phyloP scores from a whole-genome alignment of 2,797 vertebrate genomes.

The Poecilia wingei region DNA sequence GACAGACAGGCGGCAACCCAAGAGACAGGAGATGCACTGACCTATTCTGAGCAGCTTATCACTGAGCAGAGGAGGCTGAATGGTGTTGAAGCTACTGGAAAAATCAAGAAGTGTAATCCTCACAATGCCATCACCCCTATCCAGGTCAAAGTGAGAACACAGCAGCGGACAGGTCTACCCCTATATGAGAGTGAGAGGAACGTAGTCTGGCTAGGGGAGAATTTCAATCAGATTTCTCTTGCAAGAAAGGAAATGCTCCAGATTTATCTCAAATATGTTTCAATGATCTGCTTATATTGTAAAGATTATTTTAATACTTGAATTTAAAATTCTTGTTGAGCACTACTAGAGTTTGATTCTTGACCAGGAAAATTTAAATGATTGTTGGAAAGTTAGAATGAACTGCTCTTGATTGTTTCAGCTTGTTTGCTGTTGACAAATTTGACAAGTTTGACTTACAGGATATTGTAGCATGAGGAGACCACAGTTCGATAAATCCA shows the following conservation, averaged over 20 bases:
- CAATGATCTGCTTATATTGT: not conserved
- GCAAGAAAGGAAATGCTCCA: not conserved
- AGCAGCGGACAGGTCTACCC: not conserved
- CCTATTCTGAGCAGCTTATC: constrained; percentile 8
- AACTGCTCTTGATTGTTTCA: not conserved
- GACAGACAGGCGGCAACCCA: constrained; percentile 5
- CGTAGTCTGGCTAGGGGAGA: not conserved
- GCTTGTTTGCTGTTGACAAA: not conserved
- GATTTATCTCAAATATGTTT: not conserved
- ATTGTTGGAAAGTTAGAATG: not conserved
- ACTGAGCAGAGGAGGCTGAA: not conserved
- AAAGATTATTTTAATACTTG: not conserved
- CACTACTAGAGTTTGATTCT: not conserved
- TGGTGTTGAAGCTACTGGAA: constrained; percentile 6
- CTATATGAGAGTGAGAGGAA: not conserved
- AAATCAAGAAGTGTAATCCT: not conserved
- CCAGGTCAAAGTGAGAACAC: not conserved
- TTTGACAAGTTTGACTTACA: not conserved
- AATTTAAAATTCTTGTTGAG: not conserved
- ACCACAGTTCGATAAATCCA: not conserved
- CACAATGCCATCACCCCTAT: not conserved
- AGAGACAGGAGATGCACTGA: constrained; percentile 15
- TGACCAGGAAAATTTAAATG: not conserved
- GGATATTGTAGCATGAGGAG: not conserved
- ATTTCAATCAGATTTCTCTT: not conserved